Evolutionary conservation across 2,888 invertebrate genomes (phyloP), one percentile per base, ranked within the genome.

Genomic region (Nephrotoma guestfalica): DNA sequence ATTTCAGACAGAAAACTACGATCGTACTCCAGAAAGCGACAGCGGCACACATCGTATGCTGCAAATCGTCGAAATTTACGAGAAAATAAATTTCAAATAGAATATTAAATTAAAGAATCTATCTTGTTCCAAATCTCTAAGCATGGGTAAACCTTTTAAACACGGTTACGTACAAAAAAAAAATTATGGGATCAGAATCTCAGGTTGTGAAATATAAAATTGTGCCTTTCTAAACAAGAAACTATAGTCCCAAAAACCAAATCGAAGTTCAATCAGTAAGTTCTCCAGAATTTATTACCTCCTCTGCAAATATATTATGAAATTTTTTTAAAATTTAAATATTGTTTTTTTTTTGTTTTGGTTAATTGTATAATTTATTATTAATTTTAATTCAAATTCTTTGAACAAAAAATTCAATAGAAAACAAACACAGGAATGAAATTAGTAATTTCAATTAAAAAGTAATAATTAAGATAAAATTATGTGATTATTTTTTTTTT

Each of bases 1-100:
- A 87, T 87, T 47, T 88, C 88, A 6, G 88, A 88, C 87, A 87
- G 88, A 40, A 87, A 87, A 43, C 47, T 88, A 40, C 87, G 88
- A 4, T 88, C 88, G 15, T 88, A 88, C 43, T 87, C 88, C 11
- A 87, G 87, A 57, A 88, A 87, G 87, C 83, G 86, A 4, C 87
- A 87, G 86, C 87, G 86, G 43, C 71, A 87, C 11, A 42, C 86
- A 2, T 15, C 86, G 6, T 30, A 83, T 9, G 18, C 41, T 13
- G 45, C 15, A 7, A 87, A 83, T 51, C 86, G 88, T 57, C 86
- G 87, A 87, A 86, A 71, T 83, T 41, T 88, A 42, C 86, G 87
- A 51, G 88, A 88, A 6, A 84, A 84, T 84, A 84, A 71, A 71
- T 71, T 71, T 71, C 71, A 71, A 71, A 71, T 71, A 71, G 71